Evolutionary conservation across 2,797 vertebrate genomes (phyloP).

Genomic region (Scolopax bukidnonensis): DNA sequence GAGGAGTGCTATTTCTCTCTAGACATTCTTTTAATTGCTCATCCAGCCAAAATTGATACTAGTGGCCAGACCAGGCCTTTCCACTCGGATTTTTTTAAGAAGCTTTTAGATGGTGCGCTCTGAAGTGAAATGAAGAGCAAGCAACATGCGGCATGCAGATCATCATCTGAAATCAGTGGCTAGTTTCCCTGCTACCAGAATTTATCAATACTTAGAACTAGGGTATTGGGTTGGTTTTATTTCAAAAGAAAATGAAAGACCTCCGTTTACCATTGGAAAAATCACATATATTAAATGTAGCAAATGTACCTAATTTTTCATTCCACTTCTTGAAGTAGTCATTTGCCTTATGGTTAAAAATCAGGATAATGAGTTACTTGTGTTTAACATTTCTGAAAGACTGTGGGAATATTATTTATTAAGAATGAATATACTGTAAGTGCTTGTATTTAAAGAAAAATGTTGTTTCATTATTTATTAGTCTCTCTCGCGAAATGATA

Average conservation of each 20-base stretch:
- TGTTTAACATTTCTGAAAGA: not conserved
- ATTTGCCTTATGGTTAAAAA: not conserved
- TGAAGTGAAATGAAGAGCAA: not conserved
- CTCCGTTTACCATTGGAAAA: not conserved
- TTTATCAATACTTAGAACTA: not conserved
- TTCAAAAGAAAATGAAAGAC: not conserved
- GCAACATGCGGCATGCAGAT: not conserved
- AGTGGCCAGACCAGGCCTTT: not conserved
- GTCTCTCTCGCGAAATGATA: not conserved
- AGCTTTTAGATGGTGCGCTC: not conserved
- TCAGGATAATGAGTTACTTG: not conserved
- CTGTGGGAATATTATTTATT: not conserved
- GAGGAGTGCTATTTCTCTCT: constrained; percentile 47
- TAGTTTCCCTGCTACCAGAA: not conserved
- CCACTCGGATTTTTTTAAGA: accelerated
- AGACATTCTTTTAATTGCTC: constrained; percentile 32
- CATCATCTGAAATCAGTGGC: not conserved
- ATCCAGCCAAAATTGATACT: not conserved
- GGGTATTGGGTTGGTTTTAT: not conserved
- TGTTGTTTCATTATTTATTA: not conserved
- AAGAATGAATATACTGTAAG: not conserved
- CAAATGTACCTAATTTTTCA: not conserved
- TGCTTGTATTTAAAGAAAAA: not conserved
- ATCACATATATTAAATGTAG: not conserved
- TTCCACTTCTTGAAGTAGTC: not conserved